phyloP scores from a whole-genome alignment of 1,140 invertebrate genomes.

The Aethina tumida region DNA sequence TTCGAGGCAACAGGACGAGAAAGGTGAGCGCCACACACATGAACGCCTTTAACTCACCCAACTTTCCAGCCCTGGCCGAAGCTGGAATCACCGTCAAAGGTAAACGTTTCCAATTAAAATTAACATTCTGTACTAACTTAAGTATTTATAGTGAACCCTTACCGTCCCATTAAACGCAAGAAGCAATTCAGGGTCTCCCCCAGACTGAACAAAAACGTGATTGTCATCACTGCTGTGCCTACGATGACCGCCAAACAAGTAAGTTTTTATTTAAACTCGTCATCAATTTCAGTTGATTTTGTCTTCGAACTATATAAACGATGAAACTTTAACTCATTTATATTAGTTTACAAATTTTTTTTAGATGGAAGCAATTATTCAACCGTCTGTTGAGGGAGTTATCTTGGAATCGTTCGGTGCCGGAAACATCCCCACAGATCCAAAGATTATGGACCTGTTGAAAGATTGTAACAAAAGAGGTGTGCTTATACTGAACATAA shows the following conservation, averaged over 20 bases:
- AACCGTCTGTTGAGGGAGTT: constrained; percentile 65
- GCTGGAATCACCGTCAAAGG: constrained; percentile 65
- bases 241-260: too few species aligned
- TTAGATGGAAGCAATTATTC: constrained; percentile 64
- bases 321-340: constrained; percentile 2
- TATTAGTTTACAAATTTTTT: constrained; percentile 9
- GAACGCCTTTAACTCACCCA: constrained; percentile 86
- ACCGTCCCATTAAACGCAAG: not conserved
- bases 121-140: not conserved
- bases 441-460: constrained; percentile 75
- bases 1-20: constrained; percentile 83
- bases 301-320: constrained; percentile 1
- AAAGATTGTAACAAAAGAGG: constrained; percentile 62
- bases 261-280: too few species aligned
- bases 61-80: constrained; percentile 71
- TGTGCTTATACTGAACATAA: constrained; percentile 86
- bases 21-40: constrained; percentile 75
- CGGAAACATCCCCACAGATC: constrained; percentile 82
- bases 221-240: too few species aligned
- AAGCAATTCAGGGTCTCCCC: too few species aligned
- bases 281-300: not conserved
- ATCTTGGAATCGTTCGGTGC: constrained; percentile 88
- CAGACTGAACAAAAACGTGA: too few species aligned
- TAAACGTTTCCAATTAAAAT: constrained; percentile 23
- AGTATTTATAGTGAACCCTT: constrained; percentile 1